phyloP scores from a whole-genome alignment of 1,140 invertebrate genomes.

The Zaprionus lachaisei region DNA sequence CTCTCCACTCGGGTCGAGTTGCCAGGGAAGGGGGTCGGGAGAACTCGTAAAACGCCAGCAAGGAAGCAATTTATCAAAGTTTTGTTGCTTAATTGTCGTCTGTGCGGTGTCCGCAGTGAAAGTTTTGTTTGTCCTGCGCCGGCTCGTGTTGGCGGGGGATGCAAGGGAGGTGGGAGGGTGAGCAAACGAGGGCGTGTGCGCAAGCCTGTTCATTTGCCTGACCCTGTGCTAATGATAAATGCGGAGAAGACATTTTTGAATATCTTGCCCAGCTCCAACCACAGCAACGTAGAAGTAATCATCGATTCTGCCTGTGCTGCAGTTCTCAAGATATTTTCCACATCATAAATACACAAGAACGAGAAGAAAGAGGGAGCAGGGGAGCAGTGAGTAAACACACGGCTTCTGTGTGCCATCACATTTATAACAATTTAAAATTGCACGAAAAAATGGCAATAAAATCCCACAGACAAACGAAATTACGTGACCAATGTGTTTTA shows the following conservation, averaged over 20 bases:
- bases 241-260: constrained; percentile 29
- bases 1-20: constrained; percentile 22
- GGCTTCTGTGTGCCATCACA: constrained; percentile 66
- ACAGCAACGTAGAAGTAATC: constrained; percentile 35
- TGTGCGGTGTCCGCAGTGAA: constrained; percentile 69
- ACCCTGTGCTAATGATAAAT: constrained; percentile 65
- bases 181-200: constrained; percentile 33
- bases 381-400: constrained; percentile 59
- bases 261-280: background rate
- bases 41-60: constrained; percentile 74
- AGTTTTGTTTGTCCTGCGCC: constrained; percentile 49
- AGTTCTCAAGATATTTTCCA: constrained; percentile 77
- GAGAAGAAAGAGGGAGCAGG: constrained; percentile 18
- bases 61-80: constrained; percentile 84
- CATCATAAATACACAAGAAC: constrained; percentile 81
- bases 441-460: constrained; percentile 84
- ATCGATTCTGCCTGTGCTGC: constrained; percentile 65
- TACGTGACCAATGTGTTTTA: constrained; percentile 85
- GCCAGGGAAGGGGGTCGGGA: background rate
- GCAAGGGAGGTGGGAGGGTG: background rate
- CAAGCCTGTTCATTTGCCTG: constrained; percentile 43
- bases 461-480: constrained; percentile 84
- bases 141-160: constrained; percentile 4
- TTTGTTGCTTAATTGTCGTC: constrained; percentile 83
- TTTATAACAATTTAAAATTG: constrained; percentile 84